Evolutionary conservation across 37 sponge, comb jelly and placozoan species (phyloP).

Genomic region (Ephydatia muelleri): DNA sequence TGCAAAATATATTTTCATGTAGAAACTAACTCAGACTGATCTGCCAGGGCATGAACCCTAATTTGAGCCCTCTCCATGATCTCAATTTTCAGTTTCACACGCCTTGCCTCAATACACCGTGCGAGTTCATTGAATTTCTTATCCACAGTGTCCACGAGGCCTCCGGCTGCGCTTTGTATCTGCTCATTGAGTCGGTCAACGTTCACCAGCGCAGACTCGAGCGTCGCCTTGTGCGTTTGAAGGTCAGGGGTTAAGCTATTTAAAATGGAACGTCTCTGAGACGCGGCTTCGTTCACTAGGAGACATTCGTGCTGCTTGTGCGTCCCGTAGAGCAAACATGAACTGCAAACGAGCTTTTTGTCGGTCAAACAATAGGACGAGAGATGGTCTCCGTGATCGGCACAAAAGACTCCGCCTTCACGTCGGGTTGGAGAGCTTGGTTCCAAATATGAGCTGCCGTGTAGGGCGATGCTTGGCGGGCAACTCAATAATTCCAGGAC

Average conservation of each 20-base stretch:
- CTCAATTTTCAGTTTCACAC: slow-evolving; percentile 34
- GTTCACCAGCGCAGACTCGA: neutral
- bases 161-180: slow-evolving; percentile 11
- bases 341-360: slow-evolving; percentile 33
- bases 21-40: slow-evolving; percentile 44
- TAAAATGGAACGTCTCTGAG: slow-evolving; percentile 7
- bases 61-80: slow-evolving; percentile 23
- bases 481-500: slow-evolving; percentile 25
- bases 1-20: neutral
- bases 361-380: slow-evolving; percentile 47
- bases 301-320: slow-evolving; percentile 22
- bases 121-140: slow-evolving; percentile 18
- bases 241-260: slow-evolving; percentile 35
- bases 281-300: slow-evolving; percentile 33
- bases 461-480: neutral
- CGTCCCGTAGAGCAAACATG: slow-evolving; percentile 36
- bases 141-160: slow-evolving; percentile 11
- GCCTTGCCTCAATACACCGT: neutral
- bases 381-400: slow-evolving; percentile 44
- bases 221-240: neutral
- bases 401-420: neutral
- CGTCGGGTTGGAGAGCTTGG: neutral
- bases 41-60: slow-evolving; percentile 33
- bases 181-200: slow-evolving; percentile 1
- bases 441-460: neutral